A percentile compares a stretch with the other conserved stretches of the same genome.
These are phyloP conservation scores for Lampris incognitus DNA, from an alignment of 2,113 vertebrate genomes.

Conservation along the genomic window DNA sequence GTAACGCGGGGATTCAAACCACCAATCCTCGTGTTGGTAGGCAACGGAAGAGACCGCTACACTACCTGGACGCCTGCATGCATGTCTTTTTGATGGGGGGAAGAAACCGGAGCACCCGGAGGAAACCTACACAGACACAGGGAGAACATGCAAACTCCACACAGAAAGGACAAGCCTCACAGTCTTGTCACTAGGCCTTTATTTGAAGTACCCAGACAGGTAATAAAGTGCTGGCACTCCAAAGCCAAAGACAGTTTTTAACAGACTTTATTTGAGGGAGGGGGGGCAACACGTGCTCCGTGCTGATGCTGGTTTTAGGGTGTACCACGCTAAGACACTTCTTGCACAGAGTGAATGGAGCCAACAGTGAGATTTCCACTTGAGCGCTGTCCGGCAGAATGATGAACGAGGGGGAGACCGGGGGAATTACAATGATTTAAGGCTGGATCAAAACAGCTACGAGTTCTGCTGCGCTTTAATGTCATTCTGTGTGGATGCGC, in stretches of 20 bases:
- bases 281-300: conserved; percentile 32
- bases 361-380: conserved; percentile 79
- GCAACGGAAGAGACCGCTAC: too few relatives aligned
- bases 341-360: conserved; percentile 76
- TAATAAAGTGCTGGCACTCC: conserved; percentile 65
- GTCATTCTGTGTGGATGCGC: conserved; percentile 35
- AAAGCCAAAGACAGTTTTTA: conserved; percentile 53
- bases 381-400: conserved; percentile 75
- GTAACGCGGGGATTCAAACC: too few relatives aligned
- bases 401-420: conserved; percentile 66
- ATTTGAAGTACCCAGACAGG: conserved; percentile 61
- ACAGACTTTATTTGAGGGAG: conserved; percentile 50
- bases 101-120: too few relatives aligned
- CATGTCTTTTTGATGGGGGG: too few relatives aligned
- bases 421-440: conserved; percentile 65
- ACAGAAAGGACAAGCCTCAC: neutral
- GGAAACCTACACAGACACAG: too few relatives aligned
- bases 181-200: conserved; percentile 60
- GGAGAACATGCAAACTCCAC: too few relatives aligned
- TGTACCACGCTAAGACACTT: conserved; percentile 43
- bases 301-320: conserved; percentile 45
- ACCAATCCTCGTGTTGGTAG: too few relatives aligned
- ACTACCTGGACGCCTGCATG: too few relatives aligned
- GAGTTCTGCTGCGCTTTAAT: conserved; percentile 37
- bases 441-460: conserved; percentile 52